phyloP scores from a whole-genome alignment of 2,113 vertebrate species.

The Odontesthes bonariensis region DNA sequence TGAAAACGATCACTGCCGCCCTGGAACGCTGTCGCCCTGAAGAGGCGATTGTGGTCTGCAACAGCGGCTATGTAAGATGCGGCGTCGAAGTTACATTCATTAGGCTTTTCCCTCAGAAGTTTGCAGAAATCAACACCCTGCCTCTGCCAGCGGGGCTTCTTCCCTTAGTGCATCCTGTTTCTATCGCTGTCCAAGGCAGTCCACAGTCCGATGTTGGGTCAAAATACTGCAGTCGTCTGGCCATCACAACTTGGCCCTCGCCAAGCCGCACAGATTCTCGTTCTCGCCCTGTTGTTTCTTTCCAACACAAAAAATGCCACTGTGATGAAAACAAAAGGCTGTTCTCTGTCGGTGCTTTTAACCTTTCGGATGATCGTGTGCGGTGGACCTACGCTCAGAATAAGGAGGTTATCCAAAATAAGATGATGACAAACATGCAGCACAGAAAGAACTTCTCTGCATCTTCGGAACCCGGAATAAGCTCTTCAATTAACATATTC shows the following conservation, averaged over 20 bases:
- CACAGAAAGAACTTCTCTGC: too few species aligned
- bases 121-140: not conserved
- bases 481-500: not conserved
- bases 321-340: too few species aligned
- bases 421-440: not conserved
- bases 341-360: not conserved
- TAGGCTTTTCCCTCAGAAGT: too few species aligned
- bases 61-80: too few species aligned
- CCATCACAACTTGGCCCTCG: not conserved
- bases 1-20: not conserved
- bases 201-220: too few species aligned
- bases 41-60: not conserved
- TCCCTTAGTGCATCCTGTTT: not conserved
- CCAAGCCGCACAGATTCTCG: too few species aligned
- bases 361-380: not conserved
- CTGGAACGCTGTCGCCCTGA: not conserved
- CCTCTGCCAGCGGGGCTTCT: not conserved
- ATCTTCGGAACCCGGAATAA: not conserved
- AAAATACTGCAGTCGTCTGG: too few species aligned
- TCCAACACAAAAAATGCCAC: not conserved
- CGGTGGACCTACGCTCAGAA: not conserved
- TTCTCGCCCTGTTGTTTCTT: too few species aligned
- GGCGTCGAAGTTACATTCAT: too few species aligned
- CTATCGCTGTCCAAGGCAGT: not conserved
- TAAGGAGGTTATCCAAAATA: not conserved